phyloP scores from a whole-genome alignment of 2,113 vertebrate genomes.

The Cinclus cinclus region DNA sequence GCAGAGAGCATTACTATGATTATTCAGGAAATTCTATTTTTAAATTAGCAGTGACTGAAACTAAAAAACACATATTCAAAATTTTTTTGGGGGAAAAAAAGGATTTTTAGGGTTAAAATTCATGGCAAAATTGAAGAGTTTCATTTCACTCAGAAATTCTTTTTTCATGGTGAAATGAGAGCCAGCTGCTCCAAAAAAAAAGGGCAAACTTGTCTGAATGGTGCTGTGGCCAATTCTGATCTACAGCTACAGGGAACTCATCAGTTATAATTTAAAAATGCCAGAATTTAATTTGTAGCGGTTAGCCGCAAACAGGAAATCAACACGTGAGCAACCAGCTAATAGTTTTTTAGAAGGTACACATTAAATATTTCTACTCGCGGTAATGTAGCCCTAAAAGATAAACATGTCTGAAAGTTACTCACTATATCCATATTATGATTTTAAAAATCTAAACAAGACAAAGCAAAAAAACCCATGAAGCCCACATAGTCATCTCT shows the following conservation, averaged over 20 bases:
- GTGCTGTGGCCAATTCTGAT: background rate
- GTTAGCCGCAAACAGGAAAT: background rate
- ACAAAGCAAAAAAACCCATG: background rate
- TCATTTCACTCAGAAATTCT: background rate
- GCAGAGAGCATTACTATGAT: background rate
- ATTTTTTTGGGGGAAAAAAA: background rate
- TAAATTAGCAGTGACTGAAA: background rate
- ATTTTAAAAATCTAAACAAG: background rate
- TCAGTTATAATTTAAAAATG: background rate
- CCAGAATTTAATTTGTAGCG: background rate
- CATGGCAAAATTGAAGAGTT: background rate
- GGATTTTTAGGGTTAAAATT: background rate
- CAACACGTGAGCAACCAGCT: background rate
- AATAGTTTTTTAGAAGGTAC: background rate
- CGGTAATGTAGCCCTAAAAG: background rate
- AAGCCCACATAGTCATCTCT: background rate
- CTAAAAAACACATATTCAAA: background rate
- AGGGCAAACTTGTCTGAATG: background rate
- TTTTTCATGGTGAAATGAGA: background rate
- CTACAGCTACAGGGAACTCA: background rate
- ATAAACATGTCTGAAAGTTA: background rate
- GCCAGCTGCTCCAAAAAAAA: background rate
- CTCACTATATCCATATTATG: background rate
- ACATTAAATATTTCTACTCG: background rate
- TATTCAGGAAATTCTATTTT: background rate